A percentile compares a stretch with the other conserved stretches of the same genome.
Evolutionary conservation across 2,797 vertebrate species (phyloP).

Genomic region (Pagetopsis macropterus): DNA sequence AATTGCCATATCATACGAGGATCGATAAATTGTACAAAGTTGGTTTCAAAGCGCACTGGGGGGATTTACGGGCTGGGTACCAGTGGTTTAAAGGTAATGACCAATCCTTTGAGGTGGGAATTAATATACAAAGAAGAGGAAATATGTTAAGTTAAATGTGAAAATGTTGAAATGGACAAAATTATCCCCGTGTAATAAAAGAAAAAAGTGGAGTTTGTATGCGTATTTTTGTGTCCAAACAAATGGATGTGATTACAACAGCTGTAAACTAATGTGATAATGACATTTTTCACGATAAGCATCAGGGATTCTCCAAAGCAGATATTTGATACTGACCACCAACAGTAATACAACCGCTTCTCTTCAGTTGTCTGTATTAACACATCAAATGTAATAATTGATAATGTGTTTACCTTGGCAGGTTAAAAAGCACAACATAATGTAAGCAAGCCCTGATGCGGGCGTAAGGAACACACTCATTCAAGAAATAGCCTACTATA

Average conservation of each 20-base stretch:
- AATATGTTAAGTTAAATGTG: neutral
- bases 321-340: neutral
- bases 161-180: neutral
- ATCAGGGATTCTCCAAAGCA: slow-evolving; percentile 6
- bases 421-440: slow-evolving; percentile 3
- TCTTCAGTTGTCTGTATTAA: neutral
- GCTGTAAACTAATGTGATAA: slow-evolving; percentile 1
- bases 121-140: neutral
- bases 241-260: slow-evolving; percentile 4
- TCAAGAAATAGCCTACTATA: neutral
- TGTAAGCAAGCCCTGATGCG: neutral
- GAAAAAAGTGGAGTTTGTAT: neutral
- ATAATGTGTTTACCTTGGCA: neutral
- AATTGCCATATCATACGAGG: slow-evolving; percentile 2
- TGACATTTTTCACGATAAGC: slow-evolving; percentile 1
- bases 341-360: neutral
- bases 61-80: neutral
- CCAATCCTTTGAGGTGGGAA: neutral
- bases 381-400: neutral
- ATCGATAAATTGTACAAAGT: slow-evolving; percentile 16
- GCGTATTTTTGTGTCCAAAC: neutral
- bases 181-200: neutral
- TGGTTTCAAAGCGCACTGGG: neutral
- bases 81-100: neutral
- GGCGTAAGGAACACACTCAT: slow-evolving; percentile 1